Evolutionary conservation across 2,888 invertebrate genomes (phyloP), one percentile per base, ranked within the genome.

Genomic region (Drosophila emarginata): DNA sequence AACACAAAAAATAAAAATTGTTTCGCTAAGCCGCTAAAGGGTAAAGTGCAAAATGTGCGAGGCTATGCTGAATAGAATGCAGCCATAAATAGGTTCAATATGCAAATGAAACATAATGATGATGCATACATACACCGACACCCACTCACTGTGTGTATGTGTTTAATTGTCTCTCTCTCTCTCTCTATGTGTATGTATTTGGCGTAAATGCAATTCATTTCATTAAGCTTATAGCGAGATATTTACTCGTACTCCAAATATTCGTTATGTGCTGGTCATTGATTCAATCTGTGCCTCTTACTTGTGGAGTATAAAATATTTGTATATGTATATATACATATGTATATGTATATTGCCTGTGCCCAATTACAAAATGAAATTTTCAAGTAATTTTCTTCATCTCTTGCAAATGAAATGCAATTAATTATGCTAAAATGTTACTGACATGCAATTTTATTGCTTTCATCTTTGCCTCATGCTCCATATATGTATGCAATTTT

Each of bases 11-110:
- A 57, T 26, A 59, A 12, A 40, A 32, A 57, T 11, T 37, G n/a
- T 9, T 21, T 45, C 21, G 21, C 45, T 45, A 45, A 45, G 18
- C 45, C 28, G 37, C 21, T 28, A 21, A 28, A 18, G 9, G 18
- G 32, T 7, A 9, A 1, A 57, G 45, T 11, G 3, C 18, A n/a
- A 6, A 15, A 4, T 11, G 36, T 7, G 36, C 7, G 15, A 7
- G 37, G 12, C 15, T 28, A 21, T 18, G 7, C 54, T 53, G 12
- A 53, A 37, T 54, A 2, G 73, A 50, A 45, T 45, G 52, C 36
- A 61, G 61, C 74, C 68, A 69, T 74, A 74, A 74, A 74, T 74
- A 69, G 74, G 75, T 74, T 69, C 74, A 74, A 74, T 74, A 74
- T 74, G 74, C 74, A 74, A 74, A 74, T 74, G 74, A 45, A 69